Percentiles rank a stretch among this genome's conserved stretches.
phyloP scores from a whole-genome alignment of 2,888 invertebrate genomes.

The Salticus scenicus region DNA sequence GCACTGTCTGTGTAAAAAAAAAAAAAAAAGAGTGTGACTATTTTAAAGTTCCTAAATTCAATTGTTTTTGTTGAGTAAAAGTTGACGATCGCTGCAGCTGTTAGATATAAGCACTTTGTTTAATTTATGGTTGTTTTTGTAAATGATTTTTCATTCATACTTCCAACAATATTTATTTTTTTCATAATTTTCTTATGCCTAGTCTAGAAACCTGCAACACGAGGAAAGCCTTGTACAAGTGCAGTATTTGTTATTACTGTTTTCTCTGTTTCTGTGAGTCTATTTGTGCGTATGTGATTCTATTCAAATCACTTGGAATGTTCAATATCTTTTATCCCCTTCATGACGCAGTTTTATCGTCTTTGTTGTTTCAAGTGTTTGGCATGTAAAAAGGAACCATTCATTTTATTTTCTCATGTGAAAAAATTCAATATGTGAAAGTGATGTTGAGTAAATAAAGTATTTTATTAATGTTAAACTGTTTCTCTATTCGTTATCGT shows the following conservation, averaged over 20 bases:
- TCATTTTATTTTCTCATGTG: background rate
- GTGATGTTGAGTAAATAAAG: conserved; percentile 66
- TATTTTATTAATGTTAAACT: conserved; percentile 66
- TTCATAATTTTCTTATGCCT: conserved; percentile 26
- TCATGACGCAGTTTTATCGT: background rate
- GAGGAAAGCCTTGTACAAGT: background rate
- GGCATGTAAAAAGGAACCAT: background rate
- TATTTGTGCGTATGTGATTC: conserved; percentile 6
- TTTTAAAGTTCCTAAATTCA: background rate
- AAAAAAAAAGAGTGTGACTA: too few relatives aligned
- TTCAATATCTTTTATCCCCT: background rate
- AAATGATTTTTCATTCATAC: conserved; percentile 7
- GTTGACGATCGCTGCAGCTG: conserved; percentile 5
- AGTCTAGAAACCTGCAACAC: conserved; percentile 38
- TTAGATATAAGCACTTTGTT: background rate
- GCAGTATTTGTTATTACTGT: background rate
- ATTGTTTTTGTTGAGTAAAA: background rate
- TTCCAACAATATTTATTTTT: conserved; percentile 2
- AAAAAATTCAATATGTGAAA: conserved; percentile 10
- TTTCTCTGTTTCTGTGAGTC: background rate
- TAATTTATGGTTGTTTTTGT: conserved; percentile 8
- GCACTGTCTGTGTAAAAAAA: too few relatives aligned
- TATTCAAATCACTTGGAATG: background rate
- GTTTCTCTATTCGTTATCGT: too few relatives aligned
- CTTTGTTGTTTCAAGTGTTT: background rate